Base-by-base conservation (phyloP, 1,140 invertebrate species). In the Homalodisca vitripennis region DNA sequence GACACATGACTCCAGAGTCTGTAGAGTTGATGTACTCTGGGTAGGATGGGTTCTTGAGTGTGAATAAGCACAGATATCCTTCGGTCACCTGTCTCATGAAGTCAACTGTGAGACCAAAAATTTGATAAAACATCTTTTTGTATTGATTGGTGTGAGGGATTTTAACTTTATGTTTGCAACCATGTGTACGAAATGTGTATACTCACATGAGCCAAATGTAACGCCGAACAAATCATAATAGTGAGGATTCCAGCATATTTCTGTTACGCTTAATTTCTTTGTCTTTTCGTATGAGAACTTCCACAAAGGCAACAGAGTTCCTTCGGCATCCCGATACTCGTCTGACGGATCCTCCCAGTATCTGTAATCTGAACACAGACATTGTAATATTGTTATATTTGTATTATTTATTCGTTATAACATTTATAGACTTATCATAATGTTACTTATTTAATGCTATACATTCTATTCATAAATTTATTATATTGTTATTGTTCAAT, bases 291-390 rank as follows among this genome's bases (percentile, higher is more conserved):
- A 95, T 47, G 83, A 83, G 77, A 98, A 98, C 80, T 92, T 94
- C 96, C 95, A 98, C 0, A 98, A 79, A 0, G 95, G 95, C 57
- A 98, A 79, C 3, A 98, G 78, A 1, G 94, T 95, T 0, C 95
- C 95, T 82, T 97, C 92, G 13, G 90, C 90, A 30, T 94, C 92
- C 67, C 94, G 87, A 78, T 89, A 98, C 79, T 97, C 94, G 82
- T 98, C 96, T 3, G 94, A 94, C 0, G 91, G 91, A 81, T 98
- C 95, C 78, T 98, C 94, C 88, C 92, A 98, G 78, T 97, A 98
- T 74, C 90, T 89, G 80, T 96, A 98, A 84, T 98, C 96, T 92
- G 81, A 72, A 71, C 78, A 80, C 83, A 71, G 10, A 53, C 6
- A 41, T 41, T n/a, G n/a, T n/a, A n/a, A n/a, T n/a, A n/a, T n/a